phyloP scores from a whole-genome alignment of 2,113 vertebrate species.

The Ciconia maguari region DNA sequence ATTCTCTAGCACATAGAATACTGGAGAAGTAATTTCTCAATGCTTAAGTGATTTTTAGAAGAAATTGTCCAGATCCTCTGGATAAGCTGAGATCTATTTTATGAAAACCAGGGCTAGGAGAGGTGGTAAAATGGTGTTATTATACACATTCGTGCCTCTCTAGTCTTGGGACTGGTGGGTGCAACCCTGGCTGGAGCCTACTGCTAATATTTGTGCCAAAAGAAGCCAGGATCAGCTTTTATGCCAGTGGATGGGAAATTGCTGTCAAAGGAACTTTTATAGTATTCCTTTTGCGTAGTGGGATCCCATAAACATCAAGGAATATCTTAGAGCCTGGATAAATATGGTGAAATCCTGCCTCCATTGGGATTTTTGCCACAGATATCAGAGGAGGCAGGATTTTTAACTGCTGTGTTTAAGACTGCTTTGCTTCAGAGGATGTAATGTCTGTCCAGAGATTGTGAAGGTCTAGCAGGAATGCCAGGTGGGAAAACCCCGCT shows the following conservation, averaged over 20 bases:
- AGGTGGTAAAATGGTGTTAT: neutral
- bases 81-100: neutral
- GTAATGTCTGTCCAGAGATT: neutral
- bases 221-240: neutral
- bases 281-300: neutral
- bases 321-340: neutral
- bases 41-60: neutral
- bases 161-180: neutral
- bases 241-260: neutral
- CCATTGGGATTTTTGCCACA: neutral
- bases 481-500: neutral
- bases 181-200: neutral
- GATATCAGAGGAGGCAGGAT: neutral
- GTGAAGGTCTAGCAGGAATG: neutral
- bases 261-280: neutral
- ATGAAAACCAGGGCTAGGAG: neutral
- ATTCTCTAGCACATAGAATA: neutral
- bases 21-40: neutral
- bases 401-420: neutral
- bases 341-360: neutral
- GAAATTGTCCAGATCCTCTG: neutral
- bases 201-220: neutral
- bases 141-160: rapidly evolving
- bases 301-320: neutral
- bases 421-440: neutral